phyloP scores from a whole-genome alignment of 2,797 vertebrate species.

The Oreochromis grahami region DNA sequence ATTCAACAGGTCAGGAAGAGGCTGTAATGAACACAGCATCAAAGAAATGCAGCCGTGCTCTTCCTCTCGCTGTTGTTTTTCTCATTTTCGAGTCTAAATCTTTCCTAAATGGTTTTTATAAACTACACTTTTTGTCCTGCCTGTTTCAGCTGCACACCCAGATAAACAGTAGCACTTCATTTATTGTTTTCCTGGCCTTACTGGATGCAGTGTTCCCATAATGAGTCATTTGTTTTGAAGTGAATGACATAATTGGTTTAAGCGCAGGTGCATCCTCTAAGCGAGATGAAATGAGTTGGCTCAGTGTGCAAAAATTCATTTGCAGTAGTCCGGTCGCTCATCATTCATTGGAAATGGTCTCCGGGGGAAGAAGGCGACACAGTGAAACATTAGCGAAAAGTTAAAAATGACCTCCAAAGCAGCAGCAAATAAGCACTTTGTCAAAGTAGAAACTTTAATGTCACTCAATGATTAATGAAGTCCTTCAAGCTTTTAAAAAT shows the following conservation, averaged over 20 bases:
- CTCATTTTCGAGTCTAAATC: neutral
- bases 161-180: neutral
- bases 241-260: slow-evolving; percentile 30
- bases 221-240: slow-evolving; percentile 36
- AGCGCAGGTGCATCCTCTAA: slow-evolving; percentile 46
- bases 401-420: neutral
- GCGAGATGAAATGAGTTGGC: slow-evolving; percentile 13
- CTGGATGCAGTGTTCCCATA: neutral
- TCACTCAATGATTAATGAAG: neutral
- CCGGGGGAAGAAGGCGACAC: neutral
- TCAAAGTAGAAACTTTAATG: neutral
- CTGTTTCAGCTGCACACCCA: neutral
- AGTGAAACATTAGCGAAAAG: neutral
- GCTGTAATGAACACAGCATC: slow-evolving; percentile 22
- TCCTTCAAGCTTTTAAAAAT: neutral
- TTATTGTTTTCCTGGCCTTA: slow-evolving; percentile 8
- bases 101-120: neutral
- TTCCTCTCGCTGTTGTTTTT: neutral
- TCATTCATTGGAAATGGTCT: neutral
- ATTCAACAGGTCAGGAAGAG: slow-evolving; percentile 25
- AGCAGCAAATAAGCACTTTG: neutral
- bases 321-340: neutral
- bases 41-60: slow-evolving; percentile 6
- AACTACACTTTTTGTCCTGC: neutral
- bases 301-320: slow-evolving; percentile 1